Evolutionary conservation across 2,113 vertebrate genomes (phyloP).

Genomic region (Phocoena phocoena): DNA sequence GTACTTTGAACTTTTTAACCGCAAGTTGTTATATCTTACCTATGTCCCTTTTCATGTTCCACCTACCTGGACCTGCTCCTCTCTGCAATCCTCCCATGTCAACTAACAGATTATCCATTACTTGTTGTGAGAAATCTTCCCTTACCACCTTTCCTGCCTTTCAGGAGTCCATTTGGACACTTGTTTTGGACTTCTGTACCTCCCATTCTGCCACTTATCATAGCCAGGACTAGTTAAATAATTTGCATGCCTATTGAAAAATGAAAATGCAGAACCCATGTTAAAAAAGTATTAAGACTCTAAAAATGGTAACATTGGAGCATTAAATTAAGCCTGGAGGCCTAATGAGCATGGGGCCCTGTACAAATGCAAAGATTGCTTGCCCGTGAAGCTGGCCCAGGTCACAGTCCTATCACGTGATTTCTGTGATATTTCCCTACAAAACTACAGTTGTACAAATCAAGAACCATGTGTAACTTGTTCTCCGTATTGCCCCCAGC

Average conservation of each 20-base stretch:
- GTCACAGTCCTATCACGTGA: no score
- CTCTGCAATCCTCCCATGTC: not conserved
- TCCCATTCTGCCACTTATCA: not conserved
- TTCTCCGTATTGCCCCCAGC: rapidly evolving
- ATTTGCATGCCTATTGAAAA: not conserved
- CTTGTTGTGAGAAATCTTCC: not conserved
- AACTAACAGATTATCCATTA: not conserved
- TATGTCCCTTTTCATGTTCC: not conserved
- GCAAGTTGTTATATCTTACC: not conserved
- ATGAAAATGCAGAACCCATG: not conserved
- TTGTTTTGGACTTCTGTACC: not conserved
- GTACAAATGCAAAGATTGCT: rapidly evolving
- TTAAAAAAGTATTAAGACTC: not conserved
- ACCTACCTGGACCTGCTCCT: no score
- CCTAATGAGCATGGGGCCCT: rapidly evolving
- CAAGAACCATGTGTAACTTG: not conserved
- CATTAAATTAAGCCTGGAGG: not conserved
- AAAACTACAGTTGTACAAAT: not conserved
- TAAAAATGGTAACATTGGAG: not conserved
- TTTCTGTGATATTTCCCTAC: not conserved
- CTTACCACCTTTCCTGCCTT: not conserved
- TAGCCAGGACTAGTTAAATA: not conserved
- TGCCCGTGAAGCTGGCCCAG: not conserved
- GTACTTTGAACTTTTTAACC: not conserved
- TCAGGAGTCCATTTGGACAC: not conserved